Evolutionary conservation across 1,140 invertebrate genomes (phyloP), one percentile per base, ranked within the genome.

Genomic region (Grapholita molesta): DNA sequence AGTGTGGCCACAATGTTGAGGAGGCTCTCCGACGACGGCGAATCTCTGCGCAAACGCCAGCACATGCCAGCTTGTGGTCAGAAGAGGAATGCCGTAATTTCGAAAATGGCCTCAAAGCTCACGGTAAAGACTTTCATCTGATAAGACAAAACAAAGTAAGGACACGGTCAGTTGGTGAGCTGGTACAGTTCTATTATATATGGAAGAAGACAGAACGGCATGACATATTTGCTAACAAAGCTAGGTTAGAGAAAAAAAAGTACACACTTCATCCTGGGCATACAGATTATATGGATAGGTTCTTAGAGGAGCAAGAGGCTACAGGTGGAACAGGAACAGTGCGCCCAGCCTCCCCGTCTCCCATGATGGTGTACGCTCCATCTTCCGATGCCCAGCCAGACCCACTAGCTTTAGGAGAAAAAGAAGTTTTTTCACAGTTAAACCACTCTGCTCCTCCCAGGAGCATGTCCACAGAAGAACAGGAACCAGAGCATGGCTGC

Each of bases 201-300:
- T 99, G 98, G 98, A 99, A 99, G 90, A 99, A 99, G 92, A 99
- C 98, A 57, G 98, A 99, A 88, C 93, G 99, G 42, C 98, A 99
- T 89, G 99, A 99, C 92, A 95, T 94, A 70, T 98, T 97, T 93
- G 96, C 96, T 2, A 97, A 96, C 80, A 96, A 96, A 92, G 95
- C 95, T 12, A 90, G 96, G 70, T 89, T 97, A 68, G 96, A 97
- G 82, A 97, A 97, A 89, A 97, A 97, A 84, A 97, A 97, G 90
- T 97, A 97, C 88, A 94, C 95, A 8, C 85, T 98, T 64, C 96
- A 97, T 93, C 97, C 97, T 1, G 96, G 96, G 66, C 94, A 93
- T 71, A 97, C 96, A 25, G 96, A 97, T 89, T 97, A 97, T 82
- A 97, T 97, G 96, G 96, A 97, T 79, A 93, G 96, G 74, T 97